Evolutionary conservation across 2,797 vertebrate genomes (phyloP), one percentile per base, ranked within the genome.

Genomic region (Tympanoctomys barrerae): DNA sequence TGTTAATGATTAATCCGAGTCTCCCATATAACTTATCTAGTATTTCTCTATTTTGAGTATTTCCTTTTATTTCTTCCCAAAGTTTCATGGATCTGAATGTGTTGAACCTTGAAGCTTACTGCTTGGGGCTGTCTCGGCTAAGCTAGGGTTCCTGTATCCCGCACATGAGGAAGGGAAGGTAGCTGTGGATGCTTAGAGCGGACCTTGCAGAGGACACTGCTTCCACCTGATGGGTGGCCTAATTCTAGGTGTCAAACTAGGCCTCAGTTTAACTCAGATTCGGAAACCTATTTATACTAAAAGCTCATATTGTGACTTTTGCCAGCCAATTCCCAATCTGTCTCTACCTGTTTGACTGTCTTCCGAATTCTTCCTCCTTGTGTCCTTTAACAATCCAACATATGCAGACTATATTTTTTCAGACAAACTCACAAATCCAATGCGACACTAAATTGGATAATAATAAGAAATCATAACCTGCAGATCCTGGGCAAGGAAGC

Each of bases 101-200:
- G 26, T 31, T 54, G 77, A 77, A 39, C 19, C 3, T 36, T 86
- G 49, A 28, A 61, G 8, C 0, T 54, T 46, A 31, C 4, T 36
- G 9, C 21, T 66, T 82, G 14, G 33, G 54, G 24, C 33, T 24
- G 1, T 10, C 7, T 16, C 36, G 57, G 22, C 14, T 39, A 26
- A 73, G 31, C 7, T 46, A 6, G 2, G 52, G 7, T n/a, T 36
- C 5, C 2, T 24, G 0, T 59, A 68, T 26, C n/a, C 33, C 26
- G 2, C 33, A 7, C 0, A 3, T 28, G 82, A n/a, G 14, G 52
- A 54, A 14, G 6, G 4, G 49, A 36, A 7, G 3, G 0, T 31
- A 0, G 18, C n/a, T 16, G 12, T 39, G 31, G 3, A 49, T 36
- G 19, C 33, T n/a, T 79, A 31, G 8, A 54, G 7, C 7, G 3